phyloP scores from a whole-genome alignment of 2,797 vertebrate genomes.

The Propithecus perrieri region DNA sequence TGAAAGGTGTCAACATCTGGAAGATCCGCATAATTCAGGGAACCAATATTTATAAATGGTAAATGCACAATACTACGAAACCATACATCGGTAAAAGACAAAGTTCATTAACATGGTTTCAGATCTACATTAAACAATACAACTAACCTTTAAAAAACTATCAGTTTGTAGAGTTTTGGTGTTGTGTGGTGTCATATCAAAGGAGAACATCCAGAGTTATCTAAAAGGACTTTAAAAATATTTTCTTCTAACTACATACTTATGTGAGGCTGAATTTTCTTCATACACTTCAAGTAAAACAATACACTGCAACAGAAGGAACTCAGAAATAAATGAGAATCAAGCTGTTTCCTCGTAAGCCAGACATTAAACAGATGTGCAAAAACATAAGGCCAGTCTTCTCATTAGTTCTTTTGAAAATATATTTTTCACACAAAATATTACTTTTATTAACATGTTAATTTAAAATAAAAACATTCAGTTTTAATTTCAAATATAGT shows the following conservation, averaged over 20 bases:
- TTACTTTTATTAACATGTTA: background rate
- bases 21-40: background rate
- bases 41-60: background rate
- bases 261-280: background rate
- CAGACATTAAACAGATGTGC: background rate
- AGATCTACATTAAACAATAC: background rate
- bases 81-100: background rate
- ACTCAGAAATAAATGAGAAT: background rate
- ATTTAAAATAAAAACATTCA: background rate
- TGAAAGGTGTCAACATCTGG: background rate
- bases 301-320: background rate
- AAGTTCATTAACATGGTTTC: background rate
- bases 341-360: background rate
- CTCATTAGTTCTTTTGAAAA: background rate
- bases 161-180: background rate
- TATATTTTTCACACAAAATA: background rate
- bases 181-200: background rate
- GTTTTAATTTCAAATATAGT: background rate
- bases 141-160: constrained; percentile 14
- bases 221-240: background rate
- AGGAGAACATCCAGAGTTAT: background rate
- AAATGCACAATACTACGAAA: background rate
- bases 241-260: background rate
- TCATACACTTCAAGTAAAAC: background rate
- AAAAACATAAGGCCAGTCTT: background rate